Conservation (phyloP, 2,113 vertebrate species). For the Paramisgurnus dabryanus region DNA sequence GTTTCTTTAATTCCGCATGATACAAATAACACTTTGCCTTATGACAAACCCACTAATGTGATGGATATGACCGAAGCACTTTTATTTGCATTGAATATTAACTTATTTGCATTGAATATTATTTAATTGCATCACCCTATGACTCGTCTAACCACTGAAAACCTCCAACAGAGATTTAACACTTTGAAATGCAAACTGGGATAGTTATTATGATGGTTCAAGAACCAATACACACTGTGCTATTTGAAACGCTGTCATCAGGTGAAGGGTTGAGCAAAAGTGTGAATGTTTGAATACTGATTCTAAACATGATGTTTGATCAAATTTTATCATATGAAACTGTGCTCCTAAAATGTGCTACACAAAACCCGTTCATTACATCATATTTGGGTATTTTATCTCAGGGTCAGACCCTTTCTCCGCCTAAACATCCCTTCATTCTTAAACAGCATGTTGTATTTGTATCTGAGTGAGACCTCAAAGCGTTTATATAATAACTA, state of each 20-base stretch:
- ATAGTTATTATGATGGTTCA: constrained; percentile 45
- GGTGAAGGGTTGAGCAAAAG: neutral
- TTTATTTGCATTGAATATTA: constrained; percentile 17
- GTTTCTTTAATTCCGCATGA: neutral
- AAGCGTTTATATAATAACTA: no score
- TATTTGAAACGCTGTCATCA: constrained; percentile 24
- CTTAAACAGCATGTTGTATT: no score
- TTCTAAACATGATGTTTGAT: neutral
- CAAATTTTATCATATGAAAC: neutral
- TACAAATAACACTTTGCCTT: neutral
- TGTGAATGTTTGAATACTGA: constrained; percentile 10
- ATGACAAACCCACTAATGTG: constrained; percentile 2
- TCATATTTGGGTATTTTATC: no score
- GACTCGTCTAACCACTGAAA: constrained; percentile 24
- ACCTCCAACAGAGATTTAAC: constrained; percentile 42
- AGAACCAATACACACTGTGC: constrained; percentile 46
- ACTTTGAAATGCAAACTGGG: constrained; percentile 26
- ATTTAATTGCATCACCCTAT: neutral
- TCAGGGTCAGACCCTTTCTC: no score
- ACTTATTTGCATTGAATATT: neutral
- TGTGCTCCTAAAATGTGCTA: no score
- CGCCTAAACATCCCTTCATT: no score
- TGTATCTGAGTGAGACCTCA: no score
- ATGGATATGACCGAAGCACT: neutral
- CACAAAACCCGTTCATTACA: no score